phyloP scores from a whole-genome alignment of 2,888 invertebrate genomes.

The Resseliella maxima region DNA sequence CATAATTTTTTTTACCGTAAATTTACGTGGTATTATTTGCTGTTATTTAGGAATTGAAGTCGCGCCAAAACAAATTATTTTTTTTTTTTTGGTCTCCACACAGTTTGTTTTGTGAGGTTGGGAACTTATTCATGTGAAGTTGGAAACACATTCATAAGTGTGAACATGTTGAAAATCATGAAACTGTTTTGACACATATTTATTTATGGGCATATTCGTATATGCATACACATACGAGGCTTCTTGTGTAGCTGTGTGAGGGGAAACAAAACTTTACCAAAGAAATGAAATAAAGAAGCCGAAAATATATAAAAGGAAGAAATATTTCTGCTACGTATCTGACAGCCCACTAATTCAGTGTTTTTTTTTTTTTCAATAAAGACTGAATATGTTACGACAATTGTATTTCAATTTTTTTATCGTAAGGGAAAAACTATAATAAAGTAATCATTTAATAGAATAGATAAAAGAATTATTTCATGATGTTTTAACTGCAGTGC shows the following conservation, averaged over 20 bases:
- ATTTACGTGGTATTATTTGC: too few species aligned
- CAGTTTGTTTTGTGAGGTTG: neutral
- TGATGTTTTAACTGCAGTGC: too few species aligned
- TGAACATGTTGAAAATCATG: neutral
- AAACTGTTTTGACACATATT: slow-evolving; percentile 11
- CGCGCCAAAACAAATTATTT: neutral
- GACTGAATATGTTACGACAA: neutral
- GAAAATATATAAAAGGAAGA: slow-evolving; percentile 53
- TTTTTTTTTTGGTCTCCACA: neutral
- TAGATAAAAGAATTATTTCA: too few species aligned
- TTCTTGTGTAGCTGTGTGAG: neutral
- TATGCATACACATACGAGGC: neutral
- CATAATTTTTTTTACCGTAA: too few species aligned
- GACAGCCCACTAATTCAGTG: neutral
- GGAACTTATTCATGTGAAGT: neutral
- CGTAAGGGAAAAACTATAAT: neutral
- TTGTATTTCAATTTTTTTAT: neutral
- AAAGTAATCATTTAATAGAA: too few species aligned
- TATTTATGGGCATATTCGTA: neutral
- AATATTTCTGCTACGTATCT: slow-evolving; percentile 47
- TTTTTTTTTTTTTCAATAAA: slow-evolving; percentile 1
- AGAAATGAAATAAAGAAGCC: slow-evolving; percentile 46
- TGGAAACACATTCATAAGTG: neutral
- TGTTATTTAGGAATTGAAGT: slow-evolving; percentile 18
- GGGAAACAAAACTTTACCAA: slow-evolving; percentile 17